Base-by-base conservation (phyloP, 2,113 vertebrate species). In the Cavia porcellus region DNA sequence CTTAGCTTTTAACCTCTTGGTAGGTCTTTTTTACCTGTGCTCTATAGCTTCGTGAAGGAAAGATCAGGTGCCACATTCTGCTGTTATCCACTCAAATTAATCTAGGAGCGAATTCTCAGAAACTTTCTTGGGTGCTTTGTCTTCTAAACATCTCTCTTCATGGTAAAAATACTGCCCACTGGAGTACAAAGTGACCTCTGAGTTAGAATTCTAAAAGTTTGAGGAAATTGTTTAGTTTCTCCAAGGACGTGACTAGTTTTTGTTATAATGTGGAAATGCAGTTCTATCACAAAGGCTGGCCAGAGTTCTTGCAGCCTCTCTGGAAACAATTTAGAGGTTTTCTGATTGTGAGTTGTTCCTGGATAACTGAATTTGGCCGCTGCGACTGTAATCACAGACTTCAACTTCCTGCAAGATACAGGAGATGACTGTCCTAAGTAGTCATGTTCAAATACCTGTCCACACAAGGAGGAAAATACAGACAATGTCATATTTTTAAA, bases 91-190 rank as follows among this genome's bases (percentile, higher is more conserved):
- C n/a, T 68, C 62, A 72, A 25, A 68, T 45, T 55, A 82, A 22
- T 55, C 12, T 61, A 22, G 85, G 52, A 62, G n/a, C 12, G 45
- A 94, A 55, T 95, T 98, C 95, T 93, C 92, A 66, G 95, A 95
- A 98, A 88, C 35, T 98, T 96, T 97, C 25, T 32, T 75, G 17
- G 32, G 19, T 98, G 77, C 72, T 96, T 97, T 77, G 77, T 95
- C 95, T 89, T 96, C 92, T 95, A 93, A 97, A 92, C 96, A 96
- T 97, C 85, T 94, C 95, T 98, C 88, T 94, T 96, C 96, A 97
- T 98, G 55, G 55, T 57, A 98, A 98, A 89, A 82, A 98, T 96
- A 98, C 82, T 97, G 97, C 96, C 95, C 79, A 96, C 97, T 97
- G 95, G 97, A 98, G 93, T 92, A 89, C 59, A 96, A 97, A 89